Conservation (phyloP, 2,797 vertebrate genomes). For the Huso huso region DNA sequence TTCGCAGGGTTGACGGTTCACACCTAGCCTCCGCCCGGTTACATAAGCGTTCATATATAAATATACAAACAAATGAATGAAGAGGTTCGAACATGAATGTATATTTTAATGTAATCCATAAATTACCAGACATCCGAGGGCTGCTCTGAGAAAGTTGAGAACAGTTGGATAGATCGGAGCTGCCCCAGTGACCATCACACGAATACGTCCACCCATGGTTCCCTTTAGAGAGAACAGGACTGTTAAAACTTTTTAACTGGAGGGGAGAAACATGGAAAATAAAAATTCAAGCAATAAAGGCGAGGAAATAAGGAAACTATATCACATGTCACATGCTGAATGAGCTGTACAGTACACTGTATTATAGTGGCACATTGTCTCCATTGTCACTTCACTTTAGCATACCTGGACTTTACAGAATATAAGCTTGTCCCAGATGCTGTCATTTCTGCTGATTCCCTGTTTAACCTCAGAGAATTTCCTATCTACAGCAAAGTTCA, state of each 20-base stretch:
- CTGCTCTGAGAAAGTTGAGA: constrained; percentile 75
- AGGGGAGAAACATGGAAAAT: too few relatives aligned
- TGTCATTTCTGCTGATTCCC: constrained; percentile 79
- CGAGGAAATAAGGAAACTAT: too few relatives aligned
- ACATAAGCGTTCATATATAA: neutral
- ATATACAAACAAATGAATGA: neutral
- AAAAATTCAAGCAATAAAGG: too few relatives aligned
- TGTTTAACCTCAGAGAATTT: constrained; percentile 76
- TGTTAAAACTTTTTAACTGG: neutral
- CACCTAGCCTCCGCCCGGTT: too few relatives aligned
- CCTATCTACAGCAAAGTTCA: constrained; percentile 71
- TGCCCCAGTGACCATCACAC: constrained; percentile 80
- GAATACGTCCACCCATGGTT: constrained; percentile 72
- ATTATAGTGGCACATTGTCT: too few relatives aligned
- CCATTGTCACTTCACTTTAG: neutral
- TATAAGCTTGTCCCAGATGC: constrained; percentile 83
- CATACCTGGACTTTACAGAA: constrained; percentile 84
- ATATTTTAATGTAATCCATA: neutral
- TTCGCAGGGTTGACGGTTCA: too few relatives aligned
- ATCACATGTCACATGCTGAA: too few relatives aligned
- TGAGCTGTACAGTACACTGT: too few relatives aligned
- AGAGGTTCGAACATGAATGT: too few relatives aligned
- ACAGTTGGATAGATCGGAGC: constrained; percentile 82
- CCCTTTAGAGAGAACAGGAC: constrained; percentile 46
- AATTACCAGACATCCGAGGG: constrained; percentile 82